Conservation (phyloP, 2,113 vertebrate genomes). For the Anguilla rostrata region DNA sequence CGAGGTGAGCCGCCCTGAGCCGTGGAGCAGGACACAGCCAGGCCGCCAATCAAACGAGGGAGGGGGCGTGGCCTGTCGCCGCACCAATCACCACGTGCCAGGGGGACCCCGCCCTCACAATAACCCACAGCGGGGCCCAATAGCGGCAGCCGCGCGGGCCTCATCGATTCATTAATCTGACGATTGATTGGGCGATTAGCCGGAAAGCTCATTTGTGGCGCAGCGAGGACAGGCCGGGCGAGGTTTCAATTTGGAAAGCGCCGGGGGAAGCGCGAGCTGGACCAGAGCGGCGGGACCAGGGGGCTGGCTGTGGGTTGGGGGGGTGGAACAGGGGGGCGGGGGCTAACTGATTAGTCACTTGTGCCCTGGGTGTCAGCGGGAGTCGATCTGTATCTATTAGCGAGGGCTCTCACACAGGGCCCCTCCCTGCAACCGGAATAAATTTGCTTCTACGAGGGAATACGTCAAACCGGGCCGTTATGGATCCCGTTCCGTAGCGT, state of each 20-base stretch:
- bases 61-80: too few relatives aligned
- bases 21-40: neutral
- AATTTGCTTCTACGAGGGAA: slow-evolving; percentile 33
- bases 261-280: neutral
- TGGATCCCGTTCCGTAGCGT: slow-evolving; percentile 29
- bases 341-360: slow-evolving; percentile 12
- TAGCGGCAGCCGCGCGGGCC: neutral
- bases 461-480: slow-evolving; percentile 55
- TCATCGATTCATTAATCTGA: neutral
- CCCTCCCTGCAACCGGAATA: slow-evolving; percentile 33
- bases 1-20: too few relatives aligned
- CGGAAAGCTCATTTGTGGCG: neutral
- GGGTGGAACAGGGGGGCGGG: neutral
- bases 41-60: too few relatives aligned
- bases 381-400: slow-evolving; percentile 46
- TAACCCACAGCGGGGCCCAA: neutral
- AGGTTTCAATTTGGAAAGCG: neutral
- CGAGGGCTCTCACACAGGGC: slow-evolving; percentile 30
- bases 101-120: neutral
- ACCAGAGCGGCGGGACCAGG: neutral
- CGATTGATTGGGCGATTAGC: neutral
- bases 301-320: neutral
- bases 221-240: neutral
- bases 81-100: neutral
- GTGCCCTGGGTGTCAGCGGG: slow-evolving; percentile 32